phyloP scores from a whole-genome alignment of 2,888 invertebrate species.

The Standfussiana lucernea region DNA sequence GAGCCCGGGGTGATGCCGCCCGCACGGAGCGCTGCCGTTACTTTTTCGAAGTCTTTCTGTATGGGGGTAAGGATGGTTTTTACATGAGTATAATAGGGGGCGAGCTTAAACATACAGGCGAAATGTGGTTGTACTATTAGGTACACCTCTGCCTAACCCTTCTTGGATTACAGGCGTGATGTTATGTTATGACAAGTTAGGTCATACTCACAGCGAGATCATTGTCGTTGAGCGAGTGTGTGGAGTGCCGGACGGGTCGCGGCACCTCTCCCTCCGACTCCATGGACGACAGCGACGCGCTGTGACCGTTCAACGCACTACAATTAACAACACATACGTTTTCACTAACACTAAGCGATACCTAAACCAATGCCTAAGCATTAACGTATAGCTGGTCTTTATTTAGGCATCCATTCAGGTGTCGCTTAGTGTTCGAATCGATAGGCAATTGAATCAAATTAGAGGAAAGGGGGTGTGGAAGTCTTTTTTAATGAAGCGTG shows the following conservation, averaged over 20 bases:
- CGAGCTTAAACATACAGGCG: too few relatives aligned
- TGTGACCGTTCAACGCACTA: constrained; percentile 87
- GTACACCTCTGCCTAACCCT: too few relatives aligned
- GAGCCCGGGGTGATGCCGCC: constrained; percentile 83
- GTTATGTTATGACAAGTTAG: too few relatives aligned
- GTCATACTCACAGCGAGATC: constrained; percentile 93
- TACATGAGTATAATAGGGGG: too few relatives aligned
- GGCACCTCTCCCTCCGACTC: constrained; percentile 96
- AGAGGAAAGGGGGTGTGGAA: not conserved
- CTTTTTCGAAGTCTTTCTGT: constrained; percentile 94
- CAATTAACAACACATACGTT: constrained; percentile 47
- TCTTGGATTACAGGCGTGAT: too few relatives aligned
- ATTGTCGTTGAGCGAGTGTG: constrained; percentile 97
- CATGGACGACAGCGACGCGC: constrained; percentile 91
- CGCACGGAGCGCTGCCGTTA: constrained; percentile 86
- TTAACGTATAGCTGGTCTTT: not conserved
- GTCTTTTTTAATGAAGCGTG: too few relatives aligned
- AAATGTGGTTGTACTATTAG: too few relatives aligned
- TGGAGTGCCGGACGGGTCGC: constrained; percentile 91
- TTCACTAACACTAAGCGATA: constrained; percentile 1
- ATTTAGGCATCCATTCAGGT: not conserved
- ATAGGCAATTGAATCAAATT: not conserved
- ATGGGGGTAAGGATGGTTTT: not conserved
- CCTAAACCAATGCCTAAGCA: not conserved
- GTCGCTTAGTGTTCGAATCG: not conserved